Evolutionary conservation across 2,888 invertebrate species (phyloP), one percentile per base, ranked within the genome.

Genomic region (Ctenicera cuprea): DNA sequence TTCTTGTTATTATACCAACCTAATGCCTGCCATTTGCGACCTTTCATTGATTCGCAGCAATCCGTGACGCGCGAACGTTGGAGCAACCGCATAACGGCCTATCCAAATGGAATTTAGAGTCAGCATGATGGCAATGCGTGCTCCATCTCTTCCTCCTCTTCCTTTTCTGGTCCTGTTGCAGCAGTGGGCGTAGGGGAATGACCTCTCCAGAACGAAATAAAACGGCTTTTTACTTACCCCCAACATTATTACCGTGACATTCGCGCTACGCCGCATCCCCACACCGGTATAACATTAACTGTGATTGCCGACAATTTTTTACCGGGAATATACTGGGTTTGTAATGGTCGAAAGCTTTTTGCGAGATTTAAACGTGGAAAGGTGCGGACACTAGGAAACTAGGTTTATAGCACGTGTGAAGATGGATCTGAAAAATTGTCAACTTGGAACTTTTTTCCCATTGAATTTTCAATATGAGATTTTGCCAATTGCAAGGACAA

Each of bases 151-250:
- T 22, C 48, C 18, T 48, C 50, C 22, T 50, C 9, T 18, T 16
- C 45, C 18, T 18, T 45, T 45, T 50, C 50, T 20, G 18, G 50
- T 22, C 50, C 50, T 50, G 50, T 50, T 50, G 50, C 50, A 22
- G 50, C 26, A 18, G 20, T 50, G 50, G 50, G 50, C 50, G 50
- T 18, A 16, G 57, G 57, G 14, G 57, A 57, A 57, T 33, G 37
- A 57, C 57, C 57, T 57, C 57, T 3, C 37, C 22, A 3, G 57
- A 9, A n/a, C 18, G n/a, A 30, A 16, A 37, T 57, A 57, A 57
- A 57, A 57, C n/a, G 18, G 45, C 45, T 52, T 52, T 26, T 52
- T 52, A 52, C 57, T 57, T 57, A 33, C 22, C 30, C 33, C 16
- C n/a, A 30, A 22, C 26, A 14, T 16, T 16, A 22, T 20, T 30